Base-by-base conservation (phyloP, 1,140 invertebrate species). In the Drosophila hydei region DNA sequence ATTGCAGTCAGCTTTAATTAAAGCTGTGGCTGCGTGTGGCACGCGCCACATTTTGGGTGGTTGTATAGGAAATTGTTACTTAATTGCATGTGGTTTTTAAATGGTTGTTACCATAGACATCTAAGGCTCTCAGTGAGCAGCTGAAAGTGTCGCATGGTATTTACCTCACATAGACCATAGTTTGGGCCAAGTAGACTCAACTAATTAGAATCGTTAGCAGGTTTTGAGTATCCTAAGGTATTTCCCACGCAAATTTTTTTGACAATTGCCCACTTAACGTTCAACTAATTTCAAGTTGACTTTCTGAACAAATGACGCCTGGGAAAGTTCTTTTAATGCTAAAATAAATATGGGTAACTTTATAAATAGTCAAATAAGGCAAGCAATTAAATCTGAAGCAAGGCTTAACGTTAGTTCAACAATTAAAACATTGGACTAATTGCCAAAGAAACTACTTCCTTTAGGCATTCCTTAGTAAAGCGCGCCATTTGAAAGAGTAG, bases 231-330 rank as follows among this genome's bases (percentile, higher is more conserved):
- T 6, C 18, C 14, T 42, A 1, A 3, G 23, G 7, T 25, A n/a
- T 45, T 33, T 79, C 72, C 50, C 75, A 75, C 55, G 11, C 30
- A 33, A 11, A 33, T 33, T 33, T 33, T 33, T 12, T 33, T 12
- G 30, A 81, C 76, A 83, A 83, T 83, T 73, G 76, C 65, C 80
- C 79, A 85, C 72, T 84, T 84, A 85, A 63, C 79, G 68, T 60
- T 16, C 18, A 62, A 40, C 68, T 79, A 84, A 84, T 83, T 78
- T 54, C 9, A 33, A 33, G 30, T 33, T 11, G 30, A 27, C 27
- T 25, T 18, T 51, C 33, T 21, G n/a, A n/a, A 40, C n/a, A 1
- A 16, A 7, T n/a, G 5, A 38, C 7, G 4, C 9, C 33, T 67
- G 63, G 23, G 63, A 65, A 65, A 11, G 11, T 48, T 56, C 14